These are phyloP conservation scores for Plebejus melissa DNA, from an alignment of 2,888 invertebrate species.

Conservation along the genomic window DNA sequence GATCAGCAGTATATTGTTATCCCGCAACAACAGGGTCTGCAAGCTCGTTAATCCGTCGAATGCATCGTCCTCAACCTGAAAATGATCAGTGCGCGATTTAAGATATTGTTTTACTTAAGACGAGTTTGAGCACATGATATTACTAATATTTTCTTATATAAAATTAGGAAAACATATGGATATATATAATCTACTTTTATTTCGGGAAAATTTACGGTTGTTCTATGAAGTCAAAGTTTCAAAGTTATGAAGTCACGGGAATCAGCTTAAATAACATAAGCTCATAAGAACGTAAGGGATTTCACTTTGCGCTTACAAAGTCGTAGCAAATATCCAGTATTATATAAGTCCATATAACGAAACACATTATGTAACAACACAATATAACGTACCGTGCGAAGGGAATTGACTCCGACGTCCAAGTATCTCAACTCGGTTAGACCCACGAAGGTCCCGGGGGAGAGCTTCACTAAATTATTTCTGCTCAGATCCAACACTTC, in stretches of 20 bases:
- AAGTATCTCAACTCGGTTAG: conserved; percentile 84
- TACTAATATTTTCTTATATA: no score
- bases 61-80: conserved; percentile 91
- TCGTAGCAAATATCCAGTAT: background rate
- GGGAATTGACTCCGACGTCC: conserved; percentile 91
- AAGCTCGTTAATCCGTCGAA: conserved; percentile 89
- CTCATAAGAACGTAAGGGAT: background rate
- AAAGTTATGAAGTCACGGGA: background rate
- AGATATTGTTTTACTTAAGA: background rate
- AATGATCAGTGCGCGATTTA: conserved; percentile 38
- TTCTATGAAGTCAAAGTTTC: background rate
- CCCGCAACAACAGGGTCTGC: conserved; percentile 87
- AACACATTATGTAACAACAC: conserved; percentile 6
- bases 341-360: background rate
- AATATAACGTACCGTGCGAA: conserved; percentile 85
- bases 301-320: no score
- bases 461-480: conserved; percentile 89
- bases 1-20: conserved; percentile 92
- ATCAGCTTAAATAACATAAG: no score
- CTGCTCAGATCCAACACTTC: conserved; percentile 90
- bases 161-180: background rate
- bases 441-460: conserved; percentile 89
- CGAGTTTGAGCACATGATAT: background rate
- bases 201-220: background rate
- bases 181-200: background rate